A percentile compares a stretch with the other conserved stretches of the same genome.
Evolutionary conservation across 2,797 vertebrate genomes (phyloP).

Genomic region (Lagorchestes hirsutus): DNA sequence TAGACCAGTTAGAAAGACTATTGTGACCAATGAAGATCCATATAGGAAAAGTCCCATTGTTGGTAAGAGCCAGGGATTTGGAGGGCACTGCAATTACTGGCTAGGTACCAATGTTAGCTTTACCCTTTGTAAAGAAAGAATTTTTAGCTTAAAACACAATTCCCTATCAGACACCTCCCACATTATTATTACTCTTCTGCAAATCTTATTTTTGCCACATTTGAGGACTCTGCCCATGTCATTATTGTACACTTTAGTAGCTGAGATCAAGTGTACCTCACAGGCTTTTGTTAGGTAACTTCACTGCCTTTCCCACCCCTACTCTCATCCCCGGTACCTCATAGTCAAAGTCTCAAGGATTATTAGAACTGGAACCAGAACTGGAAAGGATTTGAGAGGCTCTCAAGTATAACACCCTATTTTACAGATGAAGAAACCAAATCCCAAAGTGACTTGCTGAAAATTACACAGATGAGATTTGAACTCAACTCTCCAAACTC

Average conservation of each 20-base stretch:
- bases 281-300: not conserved
- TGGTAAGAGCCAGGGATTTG: not conserved
- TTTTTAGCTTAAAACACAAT: not conserved
- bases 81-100: not conserved
- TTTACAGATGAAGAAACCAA: not conserved
- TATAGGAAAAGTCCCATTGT: not conserved
- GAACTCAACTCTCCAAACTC: not conserved
- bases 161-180: not conserved
- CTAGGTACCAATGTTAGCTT: not conserved
- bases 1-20: not conserved
- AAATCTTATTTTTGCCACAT: not conserved
- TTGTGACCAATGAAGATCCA: not conserved
- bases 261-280: not conserved
- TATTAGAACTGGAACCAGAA: not conserved
- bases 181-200: not conserved
- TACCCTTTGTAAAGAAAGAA: not conserved
- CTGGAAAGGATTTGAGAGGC: not conserved
- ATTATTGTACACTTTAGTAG: not conserved
- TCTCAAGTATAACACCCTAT: not conserved
- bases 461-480: not conserved
- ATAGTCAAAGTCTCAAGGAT: not conserved
- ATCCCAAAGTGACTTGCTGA: not conserved
- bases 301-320: not conserved
- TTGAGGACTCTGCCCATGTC: not conserved
- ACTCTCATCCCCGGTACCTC: too few species aligned